Conservation (phyloP, 2,113 vertebrate genomes). For the Paramormyrops kingsleyae region DNA sequence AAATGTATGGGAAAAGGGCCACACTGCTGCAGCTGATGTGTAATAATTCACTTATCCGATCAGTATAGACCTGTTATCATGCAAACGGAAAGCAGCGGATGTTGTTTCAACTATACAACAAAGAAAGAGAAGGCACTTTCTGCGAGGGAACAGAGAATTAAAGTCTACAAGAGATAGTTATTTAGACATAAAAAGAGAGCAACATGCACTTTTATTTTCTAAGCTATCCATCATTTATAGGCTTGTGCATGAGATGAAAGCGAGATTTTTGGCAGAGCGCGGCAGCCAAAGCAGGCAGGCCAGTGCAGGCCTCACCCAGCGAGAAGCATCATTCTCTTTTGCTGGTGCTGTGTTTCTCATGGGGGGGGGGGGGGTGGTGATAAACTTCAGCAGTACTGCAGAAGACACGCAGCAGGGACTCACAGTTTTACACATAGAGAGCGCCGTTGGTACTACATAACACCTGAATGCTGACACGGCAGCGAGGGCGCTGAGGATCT, state of each 20-base stretch:
- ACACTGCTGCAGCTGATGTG: background rate
- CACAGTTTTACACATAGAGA: background rate
- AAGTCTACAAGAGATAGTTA: background rate
- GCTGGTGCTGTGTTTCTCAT: background rate
- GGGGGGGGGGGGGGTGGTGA: background rate
- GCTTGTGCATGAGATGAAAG: background rate
- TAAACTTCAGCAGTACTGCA: background rate
- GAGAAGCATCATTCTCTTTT: background rate
- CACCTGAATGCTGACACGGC: background rate
- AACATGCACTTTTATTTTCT: background rate
- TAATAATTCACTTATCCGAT: background rate
- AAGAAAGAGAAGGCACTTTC: background rate
- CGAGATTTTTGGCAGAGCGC: background rate
- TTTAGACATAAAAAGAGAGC: background rate
- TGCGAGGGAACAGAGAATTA: background rate
- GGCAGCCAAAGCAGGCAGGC: background rate
- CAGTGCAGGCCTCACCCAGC: background rate
- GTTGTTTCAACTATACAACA: background rate
- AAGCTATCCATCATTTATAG: background rate
- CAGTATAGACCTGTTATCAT: background rate
- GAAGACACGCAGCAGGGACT: background rate
- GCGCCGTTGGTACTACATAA: background rate
- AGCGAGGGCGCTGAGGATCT: background rate
- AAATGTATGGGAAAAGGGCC: background rate
- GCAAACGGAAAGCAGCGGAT: background rate